A percentile compares a stretch with the other conserved stretches of the same genome.
Evolutionary conservation across 2,888 invertebrate species (phyloP).

Genomic region (Apotomis capreana): DNA sequence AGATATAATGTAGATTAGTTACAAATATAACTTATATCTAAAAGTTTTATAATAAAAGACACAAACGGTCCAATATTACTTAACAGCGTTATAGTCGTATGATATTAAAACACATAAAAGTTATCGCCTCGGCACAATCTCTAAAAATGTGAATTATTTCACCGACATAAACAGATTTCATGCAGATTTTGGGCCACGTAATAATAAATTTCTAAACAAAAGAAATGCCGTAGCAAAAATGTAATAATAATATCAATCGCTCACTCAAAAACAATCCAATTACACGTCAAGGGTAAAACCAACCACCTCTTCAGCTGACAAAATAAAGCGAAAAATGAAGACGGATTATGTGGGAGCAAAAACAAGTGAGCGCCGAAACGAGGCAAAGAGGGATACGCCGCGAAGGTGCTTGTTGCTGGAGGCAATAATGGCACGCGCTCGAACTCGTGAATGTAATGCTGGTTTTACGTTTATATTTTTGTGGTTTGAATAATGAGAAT

Average conservation of each 20-base stretch:
- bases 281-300: slow-evolving; percentile 54
- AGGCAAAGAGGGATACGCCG: slow-evolving; percentile 1
- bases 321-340: slow-evolving; percentile 61
- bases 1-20: too few relatives aligned
- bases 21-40: too few relatives aligned
- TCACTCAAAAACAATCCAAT: slow-evolving; percentile 61
- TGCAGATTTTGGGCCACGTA: not conserved
- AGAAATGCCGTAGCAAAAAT: slow-evolving; percentile 26
- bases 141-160: slow-evolving; percentile 6
- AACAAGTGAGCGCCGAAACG: slow-evolving; percentile 47
- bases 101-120: not conserved
- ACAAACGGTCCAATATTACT: too few relatives aligned
- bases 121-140: not conserved
- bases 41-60: too few relatives aligned
- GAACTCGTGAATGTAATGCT: too few relatives aligned
- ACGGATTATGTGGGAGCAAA: slow-evolving; percentile 56
- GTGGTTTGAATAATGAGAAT: too few relatives aligned
- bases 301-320: slow-evolving; percentile 53
- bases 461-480: too few relatives aligned
- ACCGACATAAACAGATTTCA: slow-evolving; percentile 7
- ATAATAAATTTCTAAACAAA: slow-evolving; percentile 25
- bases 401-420: not conserved
- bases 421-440: too few relatives aligned
- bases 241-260: slow-evolving; percentile 41
- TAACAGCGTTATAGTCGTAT: too few relatives aligned